Percentiles rank a stretch among this genome's conserved stretches.
phyloP scores from a whole-genome alignment of 2,113 vertebrate genomes.

The Ictidomys tridecemlineatus region DNA sequence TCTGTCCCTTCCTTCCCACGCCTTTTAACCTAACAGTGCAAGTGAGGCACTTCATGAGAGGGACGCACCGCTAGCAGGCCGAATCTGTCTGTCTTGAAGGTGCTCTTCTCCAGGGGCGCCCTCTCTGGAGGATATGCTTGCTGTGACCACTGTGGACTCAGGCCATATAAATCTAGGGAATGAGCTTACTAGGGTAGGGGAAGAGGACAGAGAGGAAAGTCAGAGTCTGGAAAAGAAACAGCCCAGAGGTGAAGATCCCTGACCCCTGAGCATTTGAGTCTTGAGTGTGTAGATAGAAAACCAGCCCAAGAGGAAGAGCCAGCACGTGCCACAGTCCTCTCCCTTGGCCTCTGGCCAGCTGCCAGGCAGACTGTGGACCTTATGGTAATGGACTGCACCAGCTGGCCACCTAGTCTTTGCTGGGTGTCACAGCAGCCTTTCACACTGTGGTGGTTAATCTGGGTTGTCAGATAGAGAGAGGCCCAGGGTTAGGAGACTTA shows the following conservation, averaged over 20 bases:
- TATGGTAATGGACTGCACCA: background rate
- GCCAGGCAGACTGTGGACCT: background rate
- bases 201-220: background rate
- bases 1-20: background rate
- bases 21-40: background rate
- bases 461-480: too few relatives aligned
- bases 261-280: background rate
- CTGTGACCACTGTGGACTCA: background rate
- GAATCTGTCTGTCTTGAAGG: background rate
- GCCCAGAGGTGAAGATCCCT: background rate
- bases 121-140: background rate
- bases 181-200: background rate
- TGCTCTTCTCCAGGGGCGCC: background rate
- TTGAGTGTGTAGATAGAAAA: background rate
- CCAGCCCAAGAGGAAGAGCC: background rate
- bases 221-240: background rate
- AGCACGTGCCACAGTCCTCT: background rate
- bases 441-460: too few relatives aligned
- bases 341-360: fast-evolving
- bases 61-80: too few relatives aligned
- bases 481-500: too few relatives aligned
- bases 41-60: background rate
- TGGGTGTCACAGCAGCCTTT: background rate
- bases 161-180: background rate
- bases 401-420: background rate